Conservation (phyloP, 2,888 invertebrate genomes). For the Campoplex capitator region DNA sequence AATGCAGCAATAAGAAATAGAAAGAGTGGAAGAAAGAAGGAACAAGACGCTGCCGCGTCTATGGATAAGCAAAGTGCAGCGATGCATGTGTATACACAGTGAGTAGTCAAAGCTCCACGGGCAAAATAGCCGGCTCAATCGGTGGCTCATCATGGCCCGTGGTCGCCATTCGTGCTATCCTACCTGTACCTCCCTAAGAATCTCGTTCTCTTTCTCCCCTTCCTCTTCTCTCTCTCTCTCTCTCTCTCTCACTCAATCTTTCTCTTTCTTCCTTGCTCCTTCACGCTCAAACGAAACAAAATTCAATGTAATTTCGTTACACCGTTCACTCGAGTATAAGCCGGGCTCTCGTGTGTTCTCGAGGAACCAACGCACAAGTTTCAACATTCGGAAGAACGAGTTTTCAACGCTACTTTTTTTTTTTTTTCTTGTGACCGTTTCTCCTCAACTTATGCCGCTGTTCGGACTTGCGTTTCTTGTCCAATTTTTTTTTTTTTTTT, state of each 20-base stretch:
- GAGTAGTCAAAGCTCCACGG: constrained; percentile 8
- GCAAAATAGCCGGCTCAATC: constrained; percentile 35
- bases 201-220: constrained; percentile 10
- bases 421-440: constrained; percentile 33
- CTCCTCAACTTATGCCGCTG: background rate
- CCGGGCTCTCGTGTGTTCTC: constrained; percentile 64
- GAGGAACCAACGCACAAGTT: constrained; percentile 28
- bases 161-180: constrained; percentile 13
- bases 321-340: constrained; percentile 69
- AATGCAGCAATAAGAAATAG: constrained; percentile 3
- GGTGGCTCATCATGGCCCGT: constrained; percentile 22
- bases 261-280: constrained; percentile 31
- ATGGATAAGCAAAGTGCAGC: background rate
- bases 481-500: background rate
- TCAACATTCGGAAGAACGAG: constrained; percentile 24
- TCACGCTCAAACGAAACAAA: constrained; percentile 64
- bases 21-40: constrained; percentile 8
- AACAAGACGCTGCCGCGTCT: background rate
- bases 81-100: constrained; percentile 5
- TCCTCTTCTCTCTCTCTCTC: constrained; percentile 50
- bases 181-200: constrained; percentile 26
- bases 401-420: constrained; percentile 13
- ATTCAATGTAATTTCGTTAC: constrained; percentile 66
- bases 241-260: constrained; percentile 25
- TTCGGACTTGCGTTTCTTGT: background rate